Base-by-base conservation (phyloP, 2,888 invertebrate genomes). In the Amblyjoppa fuscipennis region DNA sequence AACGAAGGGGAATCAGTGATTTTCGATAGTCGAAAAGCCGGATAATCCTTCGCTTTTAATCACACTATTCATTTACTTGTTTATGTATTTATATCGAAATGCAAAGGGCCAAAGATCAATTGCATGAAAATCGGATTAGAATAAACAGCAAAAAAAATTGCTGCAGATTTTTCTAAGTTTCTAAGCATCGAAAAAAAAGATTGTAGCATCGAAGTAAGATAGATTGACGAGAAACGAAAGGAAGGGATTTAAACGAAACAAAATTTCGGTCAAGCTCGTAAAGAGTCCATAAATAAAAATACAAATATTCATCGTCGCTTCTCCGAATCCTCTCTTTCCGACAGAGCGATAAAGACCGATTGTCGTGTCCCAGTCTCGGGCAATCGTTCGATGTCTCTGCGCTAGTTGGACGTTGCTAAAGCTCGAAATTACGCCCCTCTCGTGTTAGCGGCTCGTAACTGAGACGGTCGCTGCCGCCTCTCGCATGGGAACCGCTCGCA, bases 361-460 rank as follows among this genome's bases (percentile, higher is more conserved):
- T 38, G 79, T 38, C 79, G 64, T 31, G 64, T 34, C 6, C n/a
- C 13, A 31, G 16, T 28, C 28, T 70, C 51, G 31, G 5, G 31
- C 9, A 41, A 45, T 20, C 28, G 49, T 68, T n/a, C 56, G 68
- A 77, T 66, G 34, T 45, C 20, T 66, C 20, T 31, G 61, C 66
- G 79, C 25, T 1, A n/a, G 45, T 45, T 61, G 74, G 28, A 16
- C 16, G 20, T 25, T 49, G 25, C 38, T 31, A 75, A 79, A 53
- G 64, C 78, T 85, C 41, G 49, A 82, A 75, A 84, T 83, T 84
- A 83, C 82, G 82, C 20, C 76, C 70, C 71, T 78, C 73, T 81
- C 83, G 82, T 83, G 81, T 74, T 82, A 66, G 64, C 69, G 56
- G 59, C 83, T 79, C 81, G 75, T 83, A 83, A 83, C 71, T 73